phyloP scores from a whole-genome alignment of 2,888 invertebrate species.

The Bellardia pandia region DNA sequence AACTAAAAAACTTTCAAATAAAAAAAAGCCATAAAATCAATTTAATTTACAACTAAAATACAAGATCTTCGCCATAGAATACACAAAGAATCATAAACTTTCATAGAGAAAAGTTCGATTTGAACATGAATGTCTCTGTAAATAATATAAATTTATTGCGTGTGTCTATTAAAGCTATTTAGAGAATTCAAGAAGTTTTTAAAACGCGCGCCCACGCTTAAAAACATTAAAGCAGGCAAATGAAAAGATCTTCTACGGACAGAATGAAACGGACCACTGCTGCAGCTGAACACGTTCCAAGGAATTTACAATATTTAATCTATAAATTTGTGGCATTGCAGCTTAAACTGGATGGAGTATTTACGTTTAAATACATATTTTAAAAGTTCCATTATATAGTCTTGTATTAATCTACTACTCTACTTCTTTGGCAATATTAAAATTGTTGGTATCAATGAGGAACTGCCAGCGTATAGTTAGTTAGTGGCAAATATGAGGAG shows the following conservation, averaged over 20 bases:
- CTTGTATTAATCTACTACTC: not conserved
- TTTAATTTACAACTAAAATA: slow-evolving; percentile 62
- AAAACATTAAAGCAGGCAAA: not conserved
- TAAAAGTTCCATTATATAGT: not conserved
- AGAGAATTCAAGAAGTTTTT: slow-evolving; percentile 47
- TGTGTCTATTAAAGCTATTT: slow-evolving; percentile 64
- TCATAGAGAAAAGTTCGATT: slow-evolving; percentile 30
- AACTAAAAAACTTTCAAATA: not conserved
- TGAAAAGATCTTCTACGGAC: not conserved
- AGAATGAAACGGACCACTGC: not conserved
- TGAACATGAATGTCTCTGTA: slow-evolving; percentile 19
- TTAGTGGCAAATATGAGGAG: slow-evolving; percentile 4
- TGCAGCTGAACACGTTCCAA: slow-evolving; percentile 9
- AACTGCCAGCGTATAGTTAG: slow-evolving; percentile 2
- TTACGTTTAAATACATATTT: too few species aligned
- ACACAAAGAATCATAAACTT: slow-evolving; percentile 4
- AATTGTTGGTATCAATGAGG: not conserved
- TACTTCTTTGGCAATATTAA: not conserved
- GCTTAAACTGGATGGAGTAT: not conserved
- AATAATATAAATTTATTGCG: slow-evolving; percentile 66
- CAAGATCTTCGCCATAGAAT: slow-evolving; percentile 27
- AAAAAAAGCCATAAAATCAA: slow-evolving; percentile 46
- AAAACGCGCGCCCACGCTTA: slow-evolving; percentile 60
- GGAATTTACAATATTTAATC: slow-evolving; percentile 39
- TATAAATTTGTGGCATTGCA: not conserved